Evolutionary conservation across 2,888 invertebrate species (phyloP).

Genomic region (Axea sp.): DNA sequence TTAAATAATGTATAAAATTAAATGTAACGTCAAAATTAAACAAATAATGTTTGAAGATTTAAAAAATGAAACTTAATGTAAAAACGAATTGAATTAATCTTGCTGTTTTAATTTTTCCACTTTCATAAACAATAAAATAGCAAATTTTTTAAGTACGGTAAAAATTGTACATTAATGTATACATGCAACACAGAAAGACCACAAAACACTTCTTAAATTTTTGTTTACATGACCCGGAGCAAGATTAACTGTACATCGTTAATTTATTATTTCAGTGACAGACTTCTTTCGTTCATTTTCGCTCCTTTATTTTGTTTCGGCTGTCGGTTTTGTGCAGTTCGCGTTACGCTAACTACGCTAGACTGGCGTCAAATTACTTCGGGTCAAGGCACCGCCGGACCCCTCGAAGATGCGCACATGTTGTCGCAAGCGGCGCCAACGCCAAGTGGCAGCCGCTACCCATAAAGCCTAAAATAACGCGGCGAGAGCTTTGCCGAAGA

Average conservation of each 20-base stretch:
- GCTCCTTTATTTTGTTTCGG: conserved; percentile 37
- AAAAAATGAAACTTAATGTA: no score
- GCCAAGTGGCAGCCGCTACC: conserved; percentile 54
- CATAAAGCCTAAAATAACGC: conserved; percentile 53
- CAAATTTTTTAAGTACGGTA: no score
- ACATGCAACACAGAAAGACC: not conserved
- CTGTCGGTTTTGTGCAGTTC: conserved; percentile 43
- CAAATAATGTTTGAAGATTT: no score
- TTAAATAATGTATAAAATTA: no score
- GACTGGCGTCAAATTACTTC: conserved; percentile 62
- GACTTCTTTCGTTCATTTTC: conserved; percentile 38
- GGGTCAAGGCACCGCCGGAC: conserved; percentile 60
- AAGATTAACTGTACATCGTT: conserved; percentile 45
- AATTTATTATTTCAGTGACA: conserved; percentile 46
- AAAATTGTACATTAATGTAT: no score
- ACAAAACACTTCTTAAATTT: not conserved
- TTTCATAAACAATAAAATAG: no score
- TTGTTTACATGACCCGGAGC: conserved; percentile 22
- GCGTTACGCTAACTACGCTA: conserved; percentile 58
- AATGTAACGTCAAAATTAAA: no score
- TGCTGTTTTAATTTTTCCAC: no score
- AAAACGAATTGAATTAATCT: no score
- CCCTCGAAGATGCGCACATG: conserved; percentile 58
- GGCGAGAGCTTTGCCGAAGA: conserved; percentile 37
- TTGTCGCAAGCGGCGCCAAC: conserved; percentile 53